Conservation (phyloP, 2,888 invertebrate species). For the Thymelicus acteon region DNA sequence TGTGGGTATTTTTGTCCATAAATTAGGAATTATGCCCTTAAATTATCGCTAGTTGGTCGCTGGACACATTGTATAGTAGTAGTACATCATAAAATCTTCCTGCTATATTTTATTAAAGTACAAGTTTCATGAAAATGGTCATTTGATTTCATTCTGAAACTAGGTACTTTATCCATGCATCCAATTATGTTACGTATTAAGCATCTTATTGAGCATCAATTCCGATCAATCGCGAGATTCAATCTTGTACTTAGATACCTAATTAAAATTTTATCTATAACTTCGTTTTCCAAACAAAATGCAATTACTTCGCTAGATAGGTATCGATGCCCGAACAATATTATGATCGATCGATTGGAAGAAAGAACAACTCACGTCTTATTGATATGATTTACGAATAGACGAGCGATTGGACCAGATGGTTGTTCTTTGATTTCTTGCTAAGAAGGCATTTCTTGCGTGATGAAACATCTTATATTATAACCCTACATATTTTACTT, state of each 20-base stretch:
- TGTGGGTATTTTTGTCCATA: too few relatives aligned
- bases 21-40: too few relatives aligned
- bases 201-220: conserved; percentile 41
- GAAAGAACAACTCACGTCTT: conserved; percentile 56
- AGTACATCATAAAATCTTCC: too few relatives aligned
- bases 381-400: conserved; percentile 56
- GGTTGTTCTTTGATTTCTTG: conserved; percentile 54
- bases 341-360: conserved; percentile 62
- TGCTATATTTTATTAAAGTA: too few relatives aligned
- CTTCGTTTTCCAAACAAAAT: conserved; percentile 47
- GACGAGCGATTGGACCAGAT: conserved; percentile 68
- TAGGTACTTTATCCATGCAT: neutral
- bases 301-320: conserved; percentile 39
- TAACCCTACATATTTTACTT: conserved; percentile 50
- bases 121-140: too few relatives aligned
- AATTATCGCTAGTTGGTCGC: too few relatives aligned
- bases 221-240: conserved; percentile 41
- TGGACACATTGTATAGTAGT: too few relatives aligned
- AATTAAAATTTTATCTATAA: conserved; percentile 42
- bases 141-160: neutral
- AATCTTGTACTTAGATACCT: conserved; percentile 37
- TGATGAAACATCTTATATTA: conserved; percentile 51
- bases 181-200: conserved; percentile 32
- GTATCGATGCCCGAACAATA: conserved; percentile 37
- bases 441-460: conserved; percentile 13